Evolutionary conservation across 2,113 vertebrate genomes (phyloP).

Genomic region (Apeltes quadracus): DNA sequence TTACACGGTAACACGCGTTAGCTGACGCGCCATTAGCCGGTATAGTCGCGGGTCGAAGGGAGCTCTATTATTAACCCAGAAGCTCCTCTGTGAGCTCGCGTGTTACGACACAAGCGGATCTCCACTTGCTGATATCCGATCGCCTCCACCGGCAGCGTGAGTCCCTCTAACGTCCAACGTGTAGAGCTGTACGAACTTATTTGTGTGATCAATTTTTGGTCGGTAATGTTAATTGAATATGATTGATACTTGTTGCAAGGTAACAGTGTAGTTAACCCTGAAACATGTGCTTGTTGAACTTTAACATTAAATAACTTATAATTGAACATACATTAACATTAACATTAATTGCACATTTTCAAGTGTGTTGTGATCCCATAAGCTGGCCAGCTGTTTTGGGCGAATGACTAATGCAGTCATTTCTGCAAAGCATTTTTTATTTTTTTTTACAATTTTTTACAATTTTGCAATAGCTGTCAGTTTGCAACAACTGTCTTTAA

Average conservation of each 20-base stretch:
- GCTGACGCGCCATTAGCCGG: neutral
- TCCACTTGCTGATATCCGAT: neutral
- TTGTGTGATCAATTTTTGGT: neutral
- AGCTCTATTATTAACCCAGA: neutral
- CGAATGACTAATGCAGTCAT: neutral
- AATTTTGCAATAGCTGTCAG: neutral
- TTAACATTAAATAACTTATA: neutral
- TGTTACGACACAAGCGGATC: neutral
- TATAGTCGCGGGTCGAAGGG: neutral
- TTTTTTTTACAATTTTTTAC: neutral
- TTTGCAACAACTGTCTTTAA: neutral
- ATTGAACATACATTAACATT: neutral
- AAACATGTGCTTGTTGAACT: neutral
- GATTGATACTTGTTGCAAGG: neutral
- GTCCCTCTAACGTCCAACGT: neutral
- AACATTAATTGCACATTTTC: too few species aligned
- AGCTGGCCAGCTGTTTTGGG: neutral
- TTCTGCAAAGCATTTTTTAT: neutral
- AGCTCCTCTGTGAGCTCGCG: neutral
- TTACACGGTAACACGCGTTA: neutral
- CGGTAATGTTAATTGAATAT: neutral
- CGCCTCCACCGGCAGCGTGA: too few species aligned
- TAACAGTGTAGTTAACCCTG: neutral
- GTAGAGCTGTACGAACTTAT: neutral
- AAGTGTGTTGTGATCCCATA: neutral